Evolutionary conservation across 2,797 vertebrate genomes (phyloP), one percentile per base, ranked within the genome.

Genomic region (Molossus alvarezi): DNA sequence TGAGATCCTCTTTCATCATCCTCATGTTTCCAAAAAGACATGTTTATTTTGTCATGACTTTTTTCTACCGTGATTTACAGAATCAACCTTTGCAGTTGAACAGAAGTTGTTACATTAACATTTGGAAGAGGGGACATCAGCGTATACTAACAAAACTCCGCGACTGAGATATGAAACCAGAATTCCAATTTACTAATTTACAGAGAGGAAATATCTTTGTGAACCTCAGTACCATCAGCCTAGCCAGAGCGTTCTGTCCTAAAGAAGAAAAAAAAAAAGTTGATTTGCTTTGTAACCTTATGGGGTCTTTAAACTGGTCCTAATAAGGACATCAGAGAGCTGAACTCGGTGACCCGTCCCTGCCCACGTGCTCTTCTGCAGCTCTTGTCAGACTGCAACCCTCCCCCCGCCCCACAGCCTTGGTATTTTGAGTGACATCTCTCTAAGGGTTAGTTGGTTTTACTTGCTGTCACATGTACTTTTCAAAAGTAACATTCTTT

Each of bases 401-500:
- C 25, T 55, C 3, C 6, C 5, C 8, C 23, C 2, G 23, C 17
- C 67, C 23, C 27, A 64, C 9, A 2, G n/a, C 33, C 25, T 77
- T 33, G 60, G 33, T 64, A 45, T 84, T 93, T 67, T 29, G 25
- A 64, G 65, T 41, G 82, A 73, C 86, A 6, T 58, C 51, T 88
- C 62, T 92, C 62, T 81, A 82, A 67, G n/a, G 21, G 13, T 33
- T 64, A 48, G 11, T 57, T 51, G 41, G 21, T 29, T 88, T 72
- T 69, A 18, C 51, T 88, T 33, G 73, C 73, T 94, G 64, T 79
- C 25, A n/a, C 58, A 1, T 48, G 41, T 72, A 53, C 67, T 84
- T 80, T 88, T 90, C 57, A 92, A 88, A 95, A 95, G 77, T 71
- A 85, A 64, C 80, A 58, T 72, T 71, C 17, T 71, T 85, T 95